These are phyloP conservation scores for Gymnocephalus cernua DNA, from an alignment of 2,113 vertebrate species.

Conservation along the genomic window DNA sequence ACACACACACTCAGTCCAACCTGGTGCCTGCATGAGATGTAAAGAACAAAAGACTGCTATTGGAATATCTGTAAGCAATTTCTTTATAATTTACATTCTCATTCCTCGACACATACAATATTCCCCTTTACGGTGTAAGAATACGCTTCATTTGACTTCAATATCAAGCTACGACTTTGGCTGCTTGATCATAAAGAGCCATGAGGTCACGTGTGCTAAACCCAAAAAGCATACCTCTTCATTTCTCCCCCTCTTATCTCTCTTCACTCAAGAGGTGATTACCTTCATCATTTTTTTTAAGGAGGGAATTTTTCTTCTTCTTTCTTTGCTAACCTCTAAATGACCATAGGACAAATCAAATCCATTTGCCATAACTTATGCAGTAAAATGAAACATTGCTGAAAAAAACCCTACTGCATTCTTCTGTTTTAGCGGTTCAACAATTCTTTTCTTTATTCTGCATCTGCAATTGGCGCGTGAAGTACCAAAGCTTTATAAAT, in stretches of 20 bases:
- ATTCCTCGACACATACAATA: neutral
- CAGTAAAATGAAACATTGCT: conserved; percentile 46
- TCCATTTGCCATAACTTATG: conserved; percentile 42
- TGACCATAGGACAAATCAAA: conserved; percentile 49
- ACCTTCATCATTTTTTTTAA: conserved; percentile 48
- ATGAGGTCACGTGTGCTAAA: conserved; percentile 51
- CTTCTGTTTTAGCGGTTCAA: conserved; percentile 3
- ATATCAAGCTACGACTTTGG: conserved; percentile 49
- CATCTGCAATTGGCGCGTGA: conserved; percentile 18
- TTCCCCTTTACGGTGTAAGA: neutral
- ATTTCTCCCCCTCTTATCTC: conserved; percentile 55
- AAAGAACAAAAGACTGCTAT: neutral
- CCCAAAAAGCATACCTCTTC: conserved; percentile 31
- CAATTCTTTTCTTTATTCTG: conserved; percentile 16
- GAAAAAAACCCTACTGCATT: conserved; percentile 14
- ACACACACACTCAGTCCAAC: neutral
- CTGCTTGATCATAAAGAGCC: conserved; percentile 42
- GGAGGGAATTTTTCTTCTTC: conserved; percentile 17
- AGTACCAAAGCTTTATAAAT: neutral
- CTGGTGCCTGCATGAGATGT: neutral
- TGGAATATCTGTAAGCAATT: neutral
- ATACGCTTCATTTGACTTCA: conserved; percentile 46
- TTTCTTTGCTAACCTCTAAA: conserved; percentile 41
- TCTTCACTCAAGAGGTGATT: conserved; percentile 63
- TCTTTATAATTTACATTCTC: neutral